phyloP scores from a whole-genome alignment of 2,888 invertebrate genomes.

The Mythimna pallens region DNA sequence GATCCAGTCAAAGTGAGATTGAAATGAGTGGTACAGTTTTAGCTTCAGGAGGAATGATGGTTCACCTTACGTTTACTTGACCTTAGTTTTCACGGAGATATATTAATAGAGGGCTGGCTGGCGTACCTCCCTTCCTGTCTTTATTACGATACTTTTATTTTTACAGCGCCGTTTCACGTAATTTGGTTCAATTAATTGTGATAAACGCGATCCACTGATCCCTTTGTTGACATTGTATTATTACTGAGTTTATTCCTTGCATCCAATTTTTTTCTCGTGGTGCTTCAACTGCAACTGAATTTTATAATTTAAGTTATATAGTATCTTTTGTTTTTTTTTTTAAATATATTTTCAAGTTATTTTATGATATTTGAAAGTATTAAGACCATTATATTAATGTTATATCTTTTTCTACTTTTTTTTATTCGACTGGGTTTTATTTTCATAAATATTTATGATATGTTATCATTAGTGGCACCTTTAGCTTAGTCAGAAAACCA shows the following conservation, averaged over 20 bases:
- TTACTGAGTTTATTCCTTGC: background rate
- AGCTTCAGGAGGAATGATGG: no score
- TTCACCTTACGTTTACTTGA: no score
- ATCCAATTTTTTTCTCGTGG: background rate
- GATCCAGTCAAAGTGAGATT: no score
- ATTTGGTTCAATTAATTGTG: conserved; percentile 19
- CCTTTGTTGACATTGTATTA: conserved; percentile 22
- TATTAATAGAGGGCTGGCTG: background rate
- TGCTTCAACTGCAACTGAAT: no score
- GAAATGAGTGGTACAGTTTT: no score
- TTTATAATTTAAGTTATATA: no score
- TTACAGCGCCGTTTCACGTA: conserved; percentile 1
- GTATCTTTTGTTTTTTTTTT: no score
- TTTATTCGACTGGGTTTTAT: background rate
- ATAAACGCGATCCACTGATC: conserved; percentile 22
- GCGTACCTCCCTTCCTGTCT: background rate
- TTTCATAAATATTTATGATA: background rate
- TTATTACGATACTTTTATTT: background rate
- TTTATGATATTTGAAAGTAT: background rate
- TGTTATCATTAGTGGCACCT: no score
- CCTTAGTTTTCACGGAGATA: no score
- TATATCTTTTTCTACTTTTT: background rate
- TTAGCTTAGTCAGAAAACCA: no score
- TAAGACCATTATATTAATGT: background rate
- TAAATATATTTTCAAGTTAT: background rate